Percentiles rank a stretch among this genome's conserved stretches.
Evolutionary conservation across 2,888 invertebrate species (phyloP).

Genomic region (Amiota mariae): DNA sequence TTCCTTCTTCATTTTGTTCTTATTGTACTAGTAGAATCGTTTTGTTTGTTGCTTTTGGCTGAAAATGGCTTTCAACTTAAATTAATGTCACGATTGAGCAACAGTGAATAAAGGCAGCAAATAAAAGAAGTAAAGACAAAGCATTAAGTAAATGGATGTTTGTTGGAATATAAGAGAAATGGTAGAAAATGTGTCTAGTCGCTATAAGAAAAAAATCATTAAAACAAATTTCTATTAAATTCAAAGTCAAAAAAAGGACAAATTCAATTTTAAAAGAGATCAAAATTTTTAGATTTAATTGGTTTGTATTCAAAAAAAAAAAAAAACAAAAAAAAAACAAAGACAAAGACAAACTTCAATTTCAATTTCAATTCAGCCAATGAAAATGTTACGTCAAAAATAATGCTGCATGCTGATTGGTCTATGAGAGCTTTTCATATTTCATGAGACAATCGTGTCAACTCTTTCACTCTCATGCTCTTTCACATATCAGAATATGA

Average conservation of each 20-base stretch:
- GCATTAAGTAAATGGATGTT: background rate
- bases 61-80: slow-evolving; percentile 26
- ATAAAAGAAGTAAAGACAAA: background rate
- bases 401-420: background rate
- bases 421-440: background rate
- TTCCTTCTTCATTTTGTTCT: too few relatives aligned
- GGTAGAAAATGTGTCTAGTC: too few relatives aligned
- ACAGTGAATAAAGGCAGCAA: background rate
- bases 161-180: too few relatives aligned
- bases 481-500: too few relatives aligned
- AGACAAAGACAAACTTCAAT: background rate
- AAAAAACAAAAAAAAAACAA: background rate
- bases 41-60: slow-evolving; percentile 15
- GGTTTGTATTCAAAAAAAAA: background rate
- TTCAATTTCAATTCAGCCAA: background rate
- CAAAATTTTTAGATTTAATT: too few relatives aligned
- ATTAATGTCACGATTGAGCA: slow-evolving; percentile 12
- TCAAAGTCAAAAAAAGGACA: slow-evolving; percentile 27
- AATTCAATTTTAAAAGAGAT: background rate
- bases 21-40: background rate
- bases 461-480: too few relatives aligned
- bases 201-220: too few relatives aligned
- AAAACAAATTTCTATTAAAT: too few relatives aligned
- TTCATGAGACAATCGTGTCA: background rate
- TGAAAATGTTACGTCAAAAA: background rate